Evolutionary conservation across 2,113 vertebrate species (phyloP), one percentile per base, ranked within the genome.

Genomic region (Callipepla squamata): DNA sequence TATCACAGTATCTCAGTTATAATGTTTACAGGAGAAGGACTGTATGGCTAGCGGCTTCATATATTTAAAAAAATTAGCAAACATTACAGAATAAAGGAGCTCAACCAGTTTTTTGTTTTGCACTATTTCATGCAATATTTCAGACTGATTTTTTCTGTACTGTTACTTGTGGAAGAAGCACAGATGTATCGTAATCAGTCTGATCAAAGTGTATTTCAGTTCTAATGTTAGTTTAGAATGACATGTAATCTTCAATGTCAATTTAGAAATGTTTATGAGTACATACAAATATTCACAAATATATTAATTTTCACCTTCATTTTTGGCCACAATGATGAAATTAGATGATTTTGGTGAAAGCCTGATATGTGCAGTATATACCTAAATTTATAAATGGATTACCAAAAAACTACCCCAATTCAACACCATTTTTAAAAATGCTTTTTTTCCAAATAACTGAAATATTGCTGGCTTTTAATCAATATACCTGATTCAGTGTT

Each of bases 1-100:
- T 92, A 48, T 80, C 34, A 85, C 5, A 4, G 1, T 48, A 83
- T 69, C 11, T 10, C 30, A 26, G 8, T 34, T n/a, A 34, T 57
- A 84, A 65, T 78, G 78, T 72, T 63, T 40, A 75, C 13, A 92
- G 36, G 16, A 76, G 42, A 74, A 93, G 6, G 2, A 2, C 11
- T 81, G 3, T 48, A 18, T 65, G 6, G 32, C 28, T 40, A 69
- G 55, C 13, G 78, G 16, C 26, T 51, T 80, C 40, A 51, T 25
- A 7, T 45, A 78, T 88, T 84, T 88, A 78, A 61, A 13, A 93
- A 93, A 90, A 84, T 58, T n/a, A 78, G 57, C 44, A 78, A 34
- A 36, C 1, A 55, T 59, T 40, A 70, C 42, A 80, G 51, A 92
- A 38, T 15, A 74, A 70, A 83, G 65, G 5, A 48, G 72, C 14